A percentile compares a stretch with the other conserved stretches of the same genome.
Conservation (phyloP, 2,797 vertebrate genomes). For the Myioborus miniatus region DNA sequence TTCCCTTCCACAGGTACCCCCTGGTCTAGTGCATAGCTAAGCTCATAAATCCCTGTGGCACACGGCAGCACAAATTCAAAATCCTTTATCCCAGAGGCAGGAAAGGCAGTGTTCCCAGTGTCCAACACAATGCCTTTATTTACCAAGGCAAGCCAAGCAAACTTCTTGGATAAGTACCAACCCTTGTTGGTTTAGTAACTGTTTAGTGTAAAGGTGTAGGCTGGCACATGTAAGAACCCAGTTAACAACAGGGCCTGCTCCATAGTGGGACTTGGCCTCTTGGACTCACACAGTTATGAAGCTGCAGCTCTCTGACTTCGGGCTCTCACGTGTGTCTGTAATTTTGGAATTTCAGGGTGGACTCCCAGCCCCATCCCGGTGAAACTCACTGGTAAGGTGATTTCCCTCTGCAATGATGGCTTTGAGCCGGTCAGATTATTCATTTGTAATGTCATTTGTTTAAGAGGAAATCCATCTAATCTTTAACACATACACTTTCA, state of each 20-base stretch:
- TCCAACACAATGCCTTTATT: not conserved
- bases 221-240: not conserved
- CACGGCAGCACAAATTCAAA: not conserved
- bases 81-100: not conserved
- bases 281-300: not conserved
- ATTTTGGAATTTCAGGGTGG: not conserved
- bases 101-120: not conserved
- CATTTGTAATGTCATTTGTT: not conserved
- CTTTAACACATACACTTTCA: not conserved
- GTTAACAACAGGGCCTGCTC: not conserved
- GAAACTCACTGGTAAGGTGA: not conserved
- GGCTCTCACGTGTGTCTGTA: not conserved
- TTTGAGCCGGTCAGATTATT: not conserved
- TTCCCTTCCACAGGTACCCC: not conserved
- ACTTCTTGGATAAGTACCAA: not conserved
- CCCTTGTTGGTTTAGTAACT: conserved; percentile 1
- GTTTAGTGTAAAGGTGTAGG: conserved; percentile 30
- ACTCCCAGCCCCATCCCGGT: not conserved
- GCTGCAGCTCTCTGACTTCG: not conserved
- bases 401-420: not conserved
- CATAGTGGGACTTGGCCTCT: not conserved
- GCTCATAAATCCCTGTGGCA: not conserved
- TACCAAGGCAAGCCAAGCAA: conserved; percentile 3
- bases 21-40: not conserved
- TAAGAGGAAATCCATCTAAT: not conserved